Conservation (phyloP, 2,797 vertebrate genomes). For the Helarctos malayanus region DNA sequence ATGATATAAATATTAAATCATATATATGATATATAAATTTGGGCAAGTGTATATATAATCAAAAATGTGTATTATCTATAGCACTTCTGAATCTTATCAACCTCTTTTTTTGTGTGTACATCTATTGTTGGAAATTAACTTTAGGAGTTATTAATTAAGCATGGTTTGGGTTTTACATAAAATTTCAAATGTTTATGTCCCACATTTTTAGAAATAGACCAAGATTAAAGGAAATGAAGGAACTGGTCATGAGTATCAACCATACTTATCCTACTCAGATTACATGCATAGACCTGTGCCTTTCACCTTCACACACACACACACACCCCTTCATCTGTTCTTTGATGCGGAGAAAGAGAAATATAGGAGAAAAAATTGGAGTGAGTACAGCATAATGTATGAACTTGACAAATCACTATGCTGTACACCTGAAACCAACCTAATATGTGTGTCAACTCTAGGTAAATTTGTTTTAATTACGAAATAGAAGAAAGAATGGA, state of each 20-base stretch:
- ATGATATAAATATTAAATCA: not conserved
- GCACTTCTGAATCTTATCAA: slow-evolving; percentile 15
- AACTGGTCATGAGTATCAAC: not conserved
- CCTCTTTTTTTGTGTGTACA: not conserved
- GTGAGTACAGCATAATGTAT: not conserved
- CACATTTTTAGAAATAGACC: slow-evolving; percentile 50
- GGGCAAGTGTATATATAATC: not conserved
- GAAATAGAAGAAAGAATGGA: not conserved
- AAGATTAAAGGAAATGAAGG: not conserved
- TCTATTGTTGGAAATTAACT: slow-evolving; percentile 29
- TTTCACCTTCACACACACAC: not conserved
- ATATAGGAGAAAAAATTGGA: not conserved
- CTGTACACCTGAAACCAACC: not conserved
- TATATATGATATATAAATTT: not conserved
- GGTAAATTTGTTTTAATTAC: not conserved
- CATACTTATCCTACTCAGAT: not conserved
- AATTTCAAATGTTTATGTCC: not conserved
- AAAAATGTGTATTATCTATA: not conserved
- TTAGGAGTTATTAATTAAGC: slow-evolving; percentile 46
- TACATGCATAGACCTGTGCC: not conserved
- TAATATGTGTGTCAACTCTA: not conserved
- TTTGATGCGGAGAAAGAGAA: not conserved
- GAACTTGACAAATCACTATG: not conserved
- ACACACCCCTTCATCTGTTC: not conserved
- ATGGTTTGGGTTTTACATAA: slow-evolving; percentile 2